phyloP scores from a whole-genome alignment of 1,140 invertebrate species.

The Drosophila oshimai region DNA sequence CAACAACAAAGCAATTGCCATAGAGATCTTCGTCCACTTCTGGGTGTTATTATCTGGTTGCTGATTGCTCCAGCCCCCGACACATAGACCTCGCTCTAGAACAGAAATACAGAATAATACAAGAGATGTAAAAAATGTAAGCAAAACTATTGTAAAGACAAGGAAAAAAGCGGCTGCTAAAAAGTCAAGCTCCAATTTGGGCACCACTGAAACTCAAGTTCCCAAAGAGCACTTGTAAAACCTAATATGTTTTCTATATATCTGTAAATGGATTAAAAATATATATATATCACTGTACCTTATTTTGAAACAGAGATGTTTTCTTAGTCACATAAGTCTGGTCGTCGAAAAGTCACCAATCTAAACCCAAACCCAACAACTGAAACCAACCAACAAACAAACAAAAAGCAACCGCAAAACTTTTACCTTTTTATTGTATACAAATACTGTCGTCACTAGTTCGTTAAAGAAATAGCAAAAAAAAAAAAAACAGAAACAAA shows the following conservation, averaged over 20 bases:
- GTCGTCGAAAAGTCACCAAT: conserved; percentile 50
- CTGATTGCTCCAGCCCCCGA: conserved; percentile 6
- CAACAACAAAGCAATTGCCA: conserved; percentile 33
- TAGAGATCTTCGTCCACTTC: conserved; percentile 39
- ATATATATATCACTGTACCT: conserved; percentile 75
- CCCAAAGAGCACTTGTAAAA: conserved; percentile 11
- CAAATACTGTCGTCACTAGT: conserved; percentile 59
- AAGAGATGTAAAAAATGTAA: neutral
- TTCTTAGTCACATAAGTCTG: conserved; percentile 76
- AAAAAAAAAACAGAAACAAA: conserved; percentile 41
- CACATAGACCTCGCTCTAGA: conserved; percentile 27
- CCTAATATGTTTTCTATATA: conserved; percentile 24
- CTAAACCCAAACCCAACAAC: conserved; percentile 50
- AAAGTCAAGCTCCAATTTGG: conserved; percentile 29
- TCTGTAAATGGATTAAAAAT: conserved; percentile 6
- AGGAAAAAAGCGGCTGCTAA: conserved; percentile 41
- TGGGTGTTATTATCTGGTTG: conserved; percentile 7
- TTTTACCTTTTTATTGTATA: conserved; percentile 33
- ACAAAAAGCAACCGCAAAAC: conserved; percentile 29
- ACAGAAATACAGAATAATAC: neutral
- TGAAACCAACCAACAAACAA: conserved; percentile 52
- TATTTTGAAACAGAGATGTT: conserved; percentile 73
- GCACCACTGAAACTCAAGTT: conserved; percentile 36
- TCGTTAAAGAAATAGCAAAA: conserved; percentile 47
- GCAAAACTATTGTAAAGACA: conserved; percentile 38